Percentiles rank a stretch among this genome's conserved stretches.
These are phyloP conservation scores for Polia nebulosa DNA, from an alignment of 2,888 invertebrate genomes.

Conservation along the genomic window DNA sequence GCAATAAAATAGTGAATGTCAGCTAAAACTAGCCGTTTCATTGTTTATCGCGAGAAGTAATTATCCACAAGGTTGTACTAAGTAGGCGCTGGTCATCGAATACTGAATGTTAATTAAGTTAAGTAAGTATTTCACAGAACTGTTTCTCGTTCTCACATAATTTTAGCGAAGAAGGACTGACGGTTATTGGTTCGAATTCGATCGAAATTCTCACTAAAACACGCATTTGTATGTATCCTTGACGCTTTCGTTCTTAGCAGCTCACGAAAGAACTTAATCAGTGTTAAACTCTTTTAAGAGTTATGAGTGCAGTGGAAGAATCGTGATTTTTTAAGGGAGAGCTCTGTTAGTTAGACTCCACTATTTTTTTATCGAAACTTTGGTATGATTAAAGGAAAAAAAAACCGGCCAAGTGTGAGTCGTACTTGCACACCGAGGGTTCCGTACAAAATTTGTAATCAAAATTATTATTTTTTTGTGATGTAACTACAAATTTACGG, in stretches of 20 bases:
- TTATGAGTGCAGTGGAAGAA: not conserved
- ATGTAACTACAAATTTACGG: too few relatives aligned
- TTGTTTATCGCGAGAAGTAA: slow-evolving; percentile 48
- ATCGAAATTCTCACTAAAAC: slow-evolving; percentile 40
- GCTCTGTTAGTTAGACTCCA: not conserved
- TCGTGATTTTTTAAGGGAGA: slow-evolving; percentile 23
- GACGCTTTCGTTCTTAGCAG: slow-evolving; percentile 31
- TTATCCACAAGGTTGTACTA: slow-evolving; percentile 57
- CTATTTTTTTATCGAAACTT: too few relatives aligned
- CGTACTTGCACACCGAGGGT: too few relatives aligned
- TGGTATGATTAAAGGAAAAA: too few relatives aligned
- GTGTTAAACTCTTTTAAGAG: slow-evolving; percentile 11
- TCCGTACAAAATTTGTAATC: too few relatives aligned
- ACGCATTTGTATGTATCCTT: slow-evolving; percentile 52
- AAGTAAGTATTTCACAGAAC: slow-evolving; percentile 23
- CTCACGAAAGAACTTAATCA: slow-evolving; percentile 45
- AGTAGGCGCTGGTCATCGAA: slow-evolving; percentile 47
- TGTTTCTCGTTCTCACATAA: slow-evolving; percentile 57
- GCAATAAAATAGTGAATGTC: slow-evolving; percentile 19
- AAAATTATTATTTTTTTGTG: too few relatives aligned
- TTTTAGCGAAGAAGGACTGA: slow-evolving; percentile 39
- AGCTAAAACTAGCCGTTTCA: slow-evolving; percentile 45
- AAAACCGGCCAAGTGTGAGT: too few relatives aligned
- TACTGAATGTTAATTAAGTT: slow-evolving; percentile 33
- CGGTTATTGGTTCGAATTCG: slow-evolving; percentile 50